Evolutionary conservation across 2,797 vertebrate genomes (phyloP).

Genomic region (Gallinago stenura): DNA sequence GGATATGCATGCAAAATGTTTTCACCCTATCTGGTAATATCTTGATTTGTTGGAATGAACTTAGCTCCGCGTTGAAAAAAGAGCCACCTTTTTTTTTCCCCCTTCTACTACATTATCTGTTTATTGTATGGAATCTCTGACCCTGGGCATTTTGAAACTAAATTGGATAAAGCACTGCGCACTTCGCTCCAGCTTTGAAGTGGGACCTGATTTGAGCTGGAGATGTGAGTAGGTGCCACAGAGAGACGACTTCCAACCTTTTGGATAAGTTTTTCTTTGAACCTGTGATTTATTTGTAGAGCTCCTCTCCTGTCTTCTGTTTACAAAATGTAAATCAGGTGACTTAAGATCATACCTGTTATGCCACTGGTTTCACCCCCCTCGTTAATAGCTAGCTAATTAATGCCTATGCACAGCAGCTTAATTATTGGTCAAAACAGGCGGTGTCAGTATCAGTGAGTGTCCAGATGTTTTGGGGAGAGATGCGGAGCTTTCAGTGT

Average conservation of each 20-base stretch:
- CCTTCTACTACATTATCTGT: rapidly evolving
- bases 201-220: rapidly evolving
- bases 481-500: not conserved
- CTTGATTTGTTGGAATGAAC: not conserved
- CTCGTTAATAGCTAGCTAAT: rapidly evolving
- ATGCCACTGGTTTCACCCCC: not conserved
- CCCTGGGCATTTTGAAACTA: not conserved
- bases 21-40: rapidly evolving
- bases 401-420: not conserved
- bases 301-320: not conserved
- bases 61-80: not conserved
- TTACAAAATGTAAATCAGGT: not conserved
- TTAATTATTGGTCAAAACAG: not conserved
- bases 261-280: not conserved
- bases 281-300: not conserved
- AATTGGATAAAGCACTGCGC: not conserved
- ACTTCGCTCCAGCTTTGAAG: not conserved
- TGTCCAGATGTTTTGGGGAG: not conserved
- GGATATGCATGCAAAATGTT: not conserved
- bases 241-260: not conserved
- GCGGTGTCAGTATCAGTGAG: not conserved
- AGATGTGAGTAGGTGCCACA: not conserved
- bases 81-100: not conserved
- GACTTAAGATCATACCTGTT: not conserved
- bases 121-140: rapidly evolving